Base-by-base conservation (phyloP, 2,888 invertebrate species). In the Ypsolopha sequella region DNA sequence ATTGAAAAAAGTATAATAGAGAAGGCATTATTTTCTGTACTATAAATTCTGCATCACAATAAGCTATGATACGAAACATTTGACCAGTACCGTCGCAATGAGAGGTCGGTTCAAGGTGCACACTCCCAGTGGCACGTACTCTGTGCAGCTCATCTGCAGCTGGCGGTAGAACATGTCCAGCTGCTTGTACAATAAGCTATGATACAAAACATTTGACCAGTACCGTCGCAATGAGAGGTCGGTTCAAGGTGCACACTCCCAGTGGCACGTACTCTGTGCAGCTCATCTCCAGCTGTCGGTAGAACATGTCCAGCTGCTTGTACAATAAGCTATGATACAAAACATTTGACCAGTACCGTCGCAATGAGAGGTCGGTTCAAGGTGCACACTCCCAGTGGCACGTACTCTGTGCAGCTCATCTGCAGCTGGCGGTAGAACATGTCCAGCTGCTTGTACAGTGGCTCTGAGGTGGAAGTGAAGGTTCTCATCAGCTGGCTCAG, bases 61-160 rank as follows among this genome's bases (percentile, higher is more conserved):
- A n/a, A n/a, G n/a, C n/a, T n/a, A n/a, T n/a, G n/a, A n/a, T 24
- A 24, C 24, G 24, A 24, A 24, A 24, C 4, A 24, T n/a, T n/a
- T n/a, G n/a, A 24, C 24, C 4, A 24, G 24, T 24, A 54, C 53
- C 52, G 55, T 48, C 7, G 51, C 50, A 38, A 56, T 67, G 8
- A 88, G 63, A 2, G 76, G 63, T 58, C 87, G 65, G 51, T 78
- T 76, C 41, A 88, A 56, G 0, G 67, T 72, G 54, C 80, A 82
- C 36, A 87, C 70, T 24, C 82, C 80, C 45, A 81, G 68, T 0
- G 82, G 84, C 0, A 76, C 70, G 54, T 82, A 87, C n/a, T 74
- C 64, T 1, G 78, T 60, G 1, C 75, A 70, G 53, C 81, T 73
- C 44, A 86, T 73, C 2, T 73, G 45, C 8, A 87, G 54, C 51